Evolutionary conservation across 2,113 vertebrate species (phyloP).

Genomic region (Orcinus orca): DNA sequence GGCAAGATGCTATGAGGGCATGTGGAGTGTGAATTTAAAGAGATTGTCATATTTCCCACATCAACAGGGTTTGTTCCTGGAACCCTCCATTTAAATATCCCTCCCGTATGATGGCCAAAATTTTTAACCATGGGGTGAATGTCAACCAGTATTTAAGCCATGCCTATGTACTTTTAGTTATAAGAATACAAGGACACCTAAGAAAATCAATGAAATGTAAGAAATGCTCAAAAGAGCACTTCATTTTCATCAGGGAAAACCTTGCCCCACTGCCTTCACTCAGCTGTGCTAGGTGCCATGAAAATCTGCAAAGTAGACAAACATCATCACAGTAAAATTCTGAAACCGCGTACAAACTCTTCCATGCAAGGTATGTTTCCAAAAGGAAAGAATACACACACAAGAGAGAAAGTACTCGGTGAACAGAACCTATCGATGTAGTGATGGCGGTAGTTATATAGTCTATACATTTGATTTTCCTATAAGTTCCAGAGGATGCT

Average conservation of each 20-base stretch:
- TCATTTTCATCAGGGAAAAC: neutral
- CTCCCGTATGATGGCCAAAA: neutral
- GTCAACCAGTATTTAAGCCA: neutral
- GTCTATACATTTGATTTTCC: neutral
- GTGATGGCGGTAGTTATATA: neutral
- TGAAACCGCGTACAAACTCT: neutral
- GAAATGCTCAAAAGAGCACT: neutral
- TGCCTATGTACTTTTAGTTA: neutral
- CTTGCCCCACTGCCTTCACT: neutral
- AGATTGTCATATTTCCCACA: neutral
- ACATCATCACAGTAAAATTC: neutral
- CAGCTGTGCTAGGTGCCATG: neutral
- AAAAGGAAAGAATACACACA: neutral
- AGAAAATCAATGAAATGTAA: neutral
- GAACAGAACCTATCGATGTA: neutral
- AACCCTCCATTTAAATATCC: neutral
- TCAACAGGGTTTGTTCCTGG: neutral
- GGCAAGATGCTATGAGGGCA: neutral
- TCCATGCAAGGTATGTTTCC: neutral
- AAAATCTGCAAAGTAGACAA: neutral
- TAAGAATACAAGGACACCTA: neutral
- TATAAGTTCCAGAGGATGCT: neutral
- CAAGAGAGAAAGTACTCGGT: neutral
- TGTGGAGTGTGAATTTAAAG: neutral
- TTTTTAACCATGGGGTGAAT: neutral